A percentile compares a stretch with the other conserved stretches of the same genome.
Conservation (phyloP, 1,140 invertebrate species). For the Caenorhabditis inopinata region DNA sequence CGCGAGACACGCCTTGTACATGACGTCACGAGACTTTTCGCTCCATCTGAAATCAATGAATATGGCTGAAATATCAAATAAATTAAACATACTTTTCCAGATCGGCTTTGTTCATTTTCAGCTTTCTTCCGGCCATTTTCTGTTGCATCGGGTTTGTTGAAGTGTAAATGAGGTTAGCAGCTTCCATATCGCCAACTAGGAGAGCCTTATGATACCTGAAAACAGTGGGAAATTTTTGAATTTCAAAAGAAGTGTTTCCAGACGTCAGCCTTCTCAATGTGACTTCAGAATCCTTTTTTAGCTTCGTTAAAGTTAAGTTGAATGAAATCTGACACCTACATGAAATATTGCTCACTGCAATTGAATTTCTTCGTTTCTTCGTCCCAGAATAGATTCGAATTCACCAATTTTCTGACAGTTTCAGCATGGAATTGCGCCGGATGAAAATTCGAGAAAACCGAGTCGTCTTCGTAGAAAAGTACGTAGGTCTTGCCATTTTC, state of each 20-base stretch:
- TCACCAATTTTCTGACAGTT: background rate
- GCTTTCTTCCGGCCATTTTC: background rate
- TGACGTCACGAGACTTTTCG: background rate
- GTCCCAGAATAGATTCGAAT: background rate
- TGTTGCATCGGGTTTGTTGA: background rate
- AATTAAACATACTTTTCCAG: background rate
- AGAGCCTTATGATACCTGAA: constrained; percentile 1
- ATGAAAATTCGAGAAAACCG: background rate
- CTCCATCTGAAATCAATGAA: background rate
- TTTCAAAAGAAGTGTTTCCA: too few species aligned
- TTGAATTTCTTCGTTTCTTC: background rate
- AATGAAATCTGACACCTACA: background rate
- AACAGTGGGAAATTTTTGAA: too few species aligned
- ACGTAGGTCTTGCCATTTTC: too few species aligned
- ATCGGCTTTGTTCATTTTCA: background rate
- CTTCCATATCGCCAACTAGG: background rate
- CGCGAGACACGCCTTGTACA: background rate
- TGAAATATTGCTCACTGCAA: constrained; percentile 20
- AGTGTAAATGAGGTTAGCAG: background rate
- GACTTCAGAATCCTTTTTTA: background rate
- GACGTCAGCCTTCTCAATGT: too few species aligned
- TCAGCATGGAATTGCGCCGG: background rate
- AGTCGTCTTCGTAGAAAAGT: background rate
- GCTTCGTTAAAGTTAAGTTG: background rate
- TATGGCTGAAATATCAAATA: background rate